Base-by-base conservation (phyloP, 2,888 invertebrate species). In the Syritta pipiens region DNA sequence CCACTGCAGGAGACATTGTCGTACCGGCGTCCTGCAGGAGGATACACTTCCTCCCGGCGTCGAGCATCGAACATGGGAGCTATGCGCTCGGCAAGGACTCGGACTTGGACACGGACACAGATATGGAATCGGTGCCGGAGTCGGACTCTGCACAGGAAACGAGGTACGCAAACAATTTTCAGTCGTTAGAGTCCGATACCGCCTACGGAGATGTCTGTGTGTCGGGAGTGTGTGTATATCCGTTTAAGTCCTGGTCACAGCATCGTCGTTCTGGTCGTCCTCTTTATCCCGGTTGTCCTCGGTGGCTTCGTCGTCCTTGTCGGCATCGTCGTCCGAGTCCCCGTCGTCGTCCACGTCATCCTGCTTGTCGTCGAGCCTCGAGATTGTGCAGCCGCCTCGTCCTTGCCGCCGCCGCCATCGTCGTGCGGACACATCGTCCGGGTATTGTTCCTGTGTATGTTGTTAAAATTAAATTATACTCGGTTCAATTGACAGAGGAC, bases 401-500 rank as follows among this genome's bases (percentile, higher is more conserved):
- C 22, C 35, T 35, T 14, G 63, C 6, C 37, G 37, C 20, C 42
- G 35, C 37, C 35, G 24, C 7, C 6, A 7, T 12, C 12, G 10
- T 10, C 12, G 55, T 62, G 67, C 42, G 32, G 55, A 63, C 22
- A 32, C 32, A 32, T 49, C 51, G 46, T 76, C 42, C 48, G 44
- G 62, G 51, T 48, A 55, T 72, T 65, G 72, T 65, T 60, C 44
- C 57, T 74, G 62, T 74, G 51, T 62, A 67, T 79, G 74, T 79
- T 79, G 79, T 79, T 72, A 62, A 74, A 79, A 79, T 74, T 79
- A 74, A 74, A 79, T 79, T 79, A 79, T 74, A 74, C 74, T 74
- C 67, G 79, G 74, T 79, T 74, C 79, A 74, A 79, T 79, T 74
- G 79, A 74, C 74, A 79, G 79, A 74, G 74, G 79, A 79, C 79